These are phyloP conservation scores for Anastrepha ludens DNA, from an alignment of 1,140 invertebrate genomes.

Conservation along the genomic window DNA sequence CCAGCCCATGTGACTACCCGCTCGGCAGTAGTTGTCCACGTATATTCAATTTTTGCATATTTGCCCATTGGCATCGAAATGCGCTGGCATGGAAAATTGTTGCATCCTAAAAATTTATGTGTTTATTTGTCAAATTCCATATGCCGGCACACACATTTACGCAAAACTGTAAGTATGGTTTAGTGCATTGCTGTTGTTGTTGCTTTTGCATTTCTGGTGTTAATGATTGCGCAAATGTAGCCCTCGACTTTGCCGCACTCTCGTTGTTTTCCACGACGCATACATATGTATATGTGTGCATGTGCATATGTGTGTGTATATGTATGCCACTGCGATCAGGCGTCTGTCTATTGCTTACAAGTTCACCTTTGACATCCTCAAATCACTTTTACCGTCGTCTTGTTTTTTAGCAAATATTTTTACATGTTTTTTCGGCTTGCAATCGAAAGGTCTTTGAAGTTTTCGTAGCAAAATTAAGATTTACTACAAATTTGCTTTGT, in stretches of 20 bases:
- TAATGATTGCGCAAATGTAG: background rate
- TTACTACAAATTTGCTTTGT: constrained; percentile 23
- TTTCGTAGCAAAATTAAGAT: constrained; percentile 24
- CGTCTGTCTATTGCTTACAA: constrained; percentile 25
- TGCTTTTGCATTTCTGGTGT: constrained; percentile 9
- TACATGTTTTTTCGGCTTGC: background rate
- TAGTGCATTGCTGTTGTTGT: background rate
- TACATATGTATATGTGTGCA: no score
- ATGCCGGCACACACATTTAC: no score
- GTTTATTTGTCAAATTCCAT: background rate
- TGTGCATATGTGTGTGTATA: no score
- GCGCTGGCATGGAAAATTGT: constrained; percentile 5
- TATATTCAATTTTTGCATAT: constrained; percentile 2
- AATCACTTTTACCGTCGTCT: background rate
- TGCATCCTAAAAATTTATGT: background rate
- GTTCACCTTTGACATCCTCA: constrained; percentile 3
- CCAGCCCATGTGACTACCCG: background rate
- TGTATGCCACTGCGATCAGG: no score
- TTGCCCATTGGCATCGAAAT: background rate
- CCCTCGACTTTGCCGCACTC: background rate
- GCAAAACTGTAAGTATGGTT: background rate
- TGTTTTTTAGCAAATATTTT: constrained; percentile 8
- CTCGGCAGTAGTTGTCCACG: background rate
- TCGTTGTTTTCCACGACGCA: background rate
- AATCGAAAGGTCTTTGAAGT: constrained; percentile 18